Conservation (phyloP, 92 coral and sea anemone genomes). For the Parazoanthus atlanticus region DNA sequence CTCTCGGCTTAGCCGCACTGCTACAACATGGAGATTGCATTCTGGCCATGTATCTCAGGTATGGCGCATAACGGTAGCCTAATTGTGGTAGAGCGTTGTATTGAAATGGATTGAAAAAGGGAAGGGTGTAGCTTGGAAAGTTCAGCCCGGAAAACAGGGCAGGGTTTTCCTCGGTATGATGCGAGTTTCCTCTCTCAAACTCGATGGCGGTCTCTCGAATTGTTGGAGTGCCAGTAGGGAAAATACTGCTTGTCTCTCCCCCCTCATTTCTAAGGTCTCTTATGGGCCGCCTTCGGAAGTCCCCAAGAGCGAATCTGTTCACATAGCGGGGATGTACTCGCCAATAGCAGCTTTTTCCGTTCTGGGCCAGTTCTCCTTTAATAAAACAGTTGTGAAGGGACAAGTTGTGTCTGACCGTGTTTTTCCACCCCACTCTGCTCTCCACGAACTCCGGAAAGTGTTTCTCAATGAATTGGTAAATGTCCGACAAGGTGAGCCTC, state of each 20-base stretch:
- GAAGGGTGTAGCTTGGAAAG: constrained; percentile 6
- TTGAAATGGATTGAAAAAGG: constrained; percentile 11
- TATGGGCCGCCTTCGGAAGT: constrained; percentile 65
- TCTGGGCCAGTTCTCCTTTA: constrained; percentile 71
- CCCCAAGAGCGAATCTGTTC: constrained; percentile 67
- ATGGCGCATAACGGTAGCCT: constrained; percentile 1
- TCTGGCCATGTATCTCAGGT: constrained; percentile 11
- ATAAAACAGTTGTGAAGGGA: constrained; percentile 90
- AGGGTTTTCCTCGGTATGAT: constrained; percentile 8
- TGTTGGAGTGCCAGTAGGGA: background rate
- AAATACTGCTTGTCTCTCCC: background rate
- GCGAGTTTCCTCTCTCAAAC: constrained; percentile 3
- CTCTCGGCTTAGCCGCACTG: constrained; percentile 3
- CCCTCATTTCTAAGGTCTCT: constrained; percentile 31
- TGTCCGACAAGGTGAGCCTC: constrained; percentile 5
- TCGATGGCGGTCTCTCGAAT: background rate
- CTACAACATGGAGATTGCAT: background rate
- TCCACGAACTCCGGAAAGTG: constrained; percentile 55
- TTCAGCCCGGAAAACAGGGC: constrained; percentile 14
- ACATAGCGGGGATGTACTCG: constrained; percentile 74
- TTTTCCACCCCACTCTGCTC: constrained; percentile 86
- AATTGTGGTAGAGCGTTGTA: constrained; percentile 11
- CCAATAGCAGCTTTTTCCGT: constrained; percentile 84
- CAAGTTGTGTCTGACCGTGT: constrained; percentile 94
- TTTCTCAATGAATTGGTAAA: constrained; percentile 7